Evolutionary conservation across 2,113 vertebrate genomes (phyloP).

Genomic region (Piaya cayana): DNA sequence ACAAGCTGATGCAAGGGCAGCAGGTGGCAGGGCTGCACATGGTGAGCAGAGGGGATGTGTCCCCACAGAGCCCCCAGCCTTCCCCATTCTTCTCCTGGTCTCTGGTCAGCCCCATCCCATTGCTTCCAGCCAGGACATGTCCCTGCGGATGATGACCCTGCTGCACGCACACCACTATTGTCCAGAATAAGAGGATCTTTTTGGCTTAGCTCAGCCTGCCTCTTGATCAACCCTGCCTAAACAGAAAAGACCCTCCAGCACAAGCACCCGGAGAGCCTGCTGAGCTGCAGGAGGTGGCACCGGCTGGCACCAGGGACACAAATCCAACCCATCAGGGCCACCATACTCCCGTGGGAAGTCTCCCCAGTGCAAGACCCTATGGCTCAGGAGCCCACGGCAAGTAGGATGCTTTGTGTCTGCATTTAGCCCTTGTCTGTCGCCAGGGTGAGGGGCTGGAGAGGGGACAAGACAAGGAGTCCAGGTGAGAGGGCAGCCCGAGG

Average conservation of each 20-base stretch:
- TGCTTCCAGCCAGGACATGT: neutral
- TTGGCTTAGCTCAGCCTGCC: neutral
- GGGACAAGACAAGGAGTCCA: neutral
- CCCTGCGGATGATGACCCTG: fast-evolving
- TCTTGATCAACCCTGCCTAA: neutral
- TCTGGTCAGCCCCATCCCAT: neutral
- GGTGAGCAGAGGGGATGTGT: fast-evolving
- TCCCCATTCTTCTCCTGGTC: fast-evolving
- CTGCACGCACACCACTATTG: neutral
- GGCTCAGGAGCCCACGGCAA: neutral
- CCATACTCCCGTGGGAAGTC: neutral
- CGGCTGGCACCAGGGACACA: neutral
- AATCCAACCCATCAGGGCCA: neutral
- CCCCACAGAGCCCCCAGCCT: neutral
- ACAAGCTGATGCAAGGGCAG: neutral
- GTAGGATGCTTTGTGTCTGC: neutral
- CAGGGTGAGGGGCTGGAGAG: neutral
- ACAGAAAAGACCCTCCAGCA: neutral
- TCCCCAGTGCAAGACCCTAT: fast-evolving
- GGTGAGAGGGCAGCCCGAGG: neutral
- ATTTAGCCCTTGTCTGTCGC: neutral
- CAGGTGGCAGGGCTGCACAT: neutral
- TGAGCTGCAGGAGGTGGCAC: neutral
- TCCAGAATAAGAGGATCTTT: neutral
- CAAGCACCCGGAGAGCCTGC: neutral